Percentiles rank a stretch among this genome's conserved stretches.
Conservation (phyloP, 2,113 vertebrate genomes). For the Pelmatolapia mariae region DNA sequence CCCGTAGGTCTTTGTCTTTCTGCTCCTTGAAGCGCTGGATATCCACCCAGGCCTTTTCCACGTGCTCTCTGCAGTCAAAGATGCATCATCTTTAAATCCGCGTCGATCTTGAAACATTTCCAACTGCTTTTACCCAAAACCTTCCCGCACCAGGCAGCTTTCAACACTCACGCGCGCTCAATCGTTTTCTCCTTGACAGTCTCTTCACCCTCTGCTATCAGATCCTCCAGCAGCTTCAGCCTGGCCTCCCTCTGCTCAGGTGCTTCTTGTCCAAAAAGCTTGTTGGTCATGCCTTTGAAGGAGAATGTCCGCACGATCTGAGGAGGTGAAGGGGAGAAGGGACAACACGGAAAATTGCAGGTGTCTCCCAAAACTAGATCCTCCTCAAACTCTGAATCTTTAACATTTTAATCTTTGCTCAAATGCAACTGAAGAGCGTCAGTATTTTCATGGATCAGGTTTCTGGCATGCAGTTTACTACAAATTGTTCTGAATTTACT, state of each 20-base stretch:
- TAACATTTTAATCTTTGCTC: not conserved
- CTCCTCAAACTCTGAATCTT: not conserved
- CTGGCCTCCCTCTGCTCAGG: slow-evolving; percentile 90
- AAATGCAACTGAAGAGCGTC: not conserved
- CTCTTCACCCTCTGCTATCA: slow-evolving; percentile 87
- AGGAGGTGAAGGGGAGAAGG: not conserved
- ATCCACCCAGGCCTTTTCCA: slow-evolving; percentile 83
- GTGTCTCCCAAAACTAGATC: not conserved
- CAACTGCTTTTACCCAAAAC: not conserved
- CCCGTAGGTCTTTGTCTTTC: slow-evolving; percentile 86
- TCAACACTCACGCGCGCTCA: slow-evolving; percentile 82
- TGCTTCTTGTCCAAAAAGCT: slow-evolving; percentile 93
- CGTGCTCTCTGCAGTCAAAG: slow-evolving; percentile 75
- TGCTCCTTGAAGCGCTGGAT: slow-evolving; percentile 90
- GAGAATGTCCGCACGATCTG: slow-evolving; percentile 92
- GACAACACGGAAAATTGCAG: not conserved
- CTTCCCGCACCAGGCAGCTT: not conserved
- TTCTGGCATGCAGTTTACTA: not conserved
- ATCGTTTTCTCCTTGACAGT: slow-evolving; percentile 81
- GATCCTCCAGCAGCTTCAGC: slow-evolving; percentile 86
- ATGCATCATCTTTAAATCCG: not conserved
- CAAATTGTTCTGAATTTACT: not conserved
- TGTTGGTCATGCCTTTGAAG: slow-evolving; percentile 93
- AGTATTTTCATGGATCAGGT: not conserved
- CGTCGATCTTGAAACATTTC: not conserved